Conservation (phyloP, 1,140 invertebrate genomes). For the Drosophila lacertosa region DNA sequence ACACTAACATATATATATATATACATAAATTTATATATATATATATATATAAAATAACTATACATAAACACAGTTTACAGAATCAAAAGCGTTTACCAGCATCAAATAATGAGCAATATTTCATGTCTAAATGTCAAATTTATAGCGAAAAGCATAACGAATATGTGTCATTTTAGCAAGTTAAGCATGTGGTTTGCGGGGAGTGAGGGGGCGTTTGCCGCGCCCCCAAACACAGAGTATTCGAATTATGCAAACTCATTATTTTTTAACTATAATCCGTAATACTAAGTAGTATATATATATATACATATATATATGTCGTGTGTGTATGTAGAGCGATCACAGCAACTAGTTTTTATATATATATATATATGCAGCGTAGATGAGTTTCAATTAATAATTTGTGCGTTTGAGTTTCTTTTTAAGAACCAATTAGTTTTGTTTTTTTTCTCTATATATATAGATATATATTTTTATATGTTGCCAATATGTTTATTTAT, state of each 20-base stretch:
- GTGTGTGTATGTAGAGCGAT: constrained; percentile 18
- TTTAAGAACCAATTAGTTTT: constrained; percentile 27
- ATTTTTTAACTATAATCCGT: constrained; percentile 52
- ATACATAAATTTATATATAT: constrained; percentile 37
- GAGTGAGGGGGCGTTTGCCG: constrained; percentile 1
- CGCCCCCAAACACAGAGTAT: constrained; percentile 47
- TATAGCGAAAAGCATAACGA: constrained; percentile 57
- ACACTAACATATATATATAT: constrained; percentile 45
- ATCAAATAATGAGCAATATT: constrained; percentile 77
- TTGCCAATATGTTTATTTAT: constrained; percentile 48
- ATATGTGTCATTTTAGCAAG: constrained; percentile 72
- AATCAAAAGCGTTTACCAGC: constrained; percentile 74
- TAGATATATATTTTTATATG: constrained; percentile 28
- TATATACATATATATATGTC: constrained; percentile 3
- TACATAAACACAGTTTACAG: constrained; percentile 51
- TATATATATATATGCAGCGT: constrained; percentile 16
- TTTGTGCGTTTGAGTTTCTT: constrained; percentile 10
- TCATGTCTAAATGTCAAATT: constrained; percentile 79
- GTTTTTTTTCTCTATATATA: no score
- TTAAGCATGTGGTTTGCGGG: constrained; percentile 53
- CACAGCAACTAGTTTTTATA: constrained; percentile 33
- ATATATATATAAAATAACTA: constrained; percentile 37
- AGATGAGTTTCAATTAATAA: constrained; percentile 10
- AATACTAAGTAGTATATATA: constrained; percentile 54
- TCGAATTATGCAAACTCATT: constrained; percentile 73